These are phyloP conservation scores for Pandemis cinnamomeana DNA, from an alignment of 2,888 invertebrate genomes.

Conservation along the genomic window DNA sequence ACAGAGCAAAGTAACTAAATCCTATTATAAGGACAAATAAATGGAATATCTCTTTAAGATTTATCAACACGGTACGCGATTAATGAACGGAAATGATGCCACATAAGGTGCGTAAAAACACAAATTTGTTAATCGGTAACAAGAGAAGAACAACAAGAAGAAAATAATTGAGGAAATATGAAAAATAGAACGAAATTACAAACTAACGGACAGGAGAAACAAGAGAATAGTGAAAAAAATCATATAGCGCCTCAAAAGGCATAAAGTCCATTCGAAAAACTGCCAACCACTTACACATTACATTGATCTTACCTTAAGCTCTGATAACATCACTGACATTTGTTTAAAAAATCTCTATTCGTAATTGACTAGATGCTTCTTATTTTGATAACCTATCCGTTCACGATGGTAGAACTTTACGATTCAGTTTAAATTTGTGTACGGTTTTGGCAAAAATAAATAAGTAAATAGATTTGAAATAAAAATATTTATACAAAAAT, in stretches of 20 bases:
- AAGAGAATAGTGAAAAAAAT: slow-evolving; percentile 56
- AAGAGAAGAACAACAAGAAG: slow-evolving; percentile 51
- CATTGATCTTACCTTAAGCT: slow-evolving; percentile 79
- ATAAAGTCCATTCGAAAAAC: slow-evolving; percentile 72
- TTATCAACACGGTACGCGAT: slow-evolving; percentile 7
- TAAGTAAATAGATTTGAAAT: slow-evolving; percentile 39
- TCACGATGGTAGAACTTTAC: slow-evolving; percentile 46
- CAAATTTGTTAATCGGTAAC: slow-evolving; percentile 72
- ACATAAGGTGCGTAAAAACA: slow-evolving; percentile 59
- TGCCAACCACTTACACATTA: slow-evolving; percentile 79
- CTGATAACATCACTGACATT: slow-evolving; percentile 82
- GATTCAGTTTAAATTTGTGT: slow-evolving; percentile 19
- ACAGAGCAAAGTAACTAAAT: slow-evolving; percentile 4
- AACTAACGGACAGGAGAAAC: slow-evolving; percentile 59
- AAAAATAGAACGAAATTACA: slow-evolving; percentile 66
- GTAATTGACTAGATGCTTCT: slow-evolving; percentile 70
- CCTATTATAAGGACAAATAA: neutral
- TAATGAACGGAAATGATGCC: slow-evolving; percentile 15
- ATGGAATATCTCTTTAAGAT: neutral
- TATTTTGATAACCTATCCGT: slow-evolving; percentile 52
- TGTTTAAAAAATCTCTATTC: slow-evolving; percentile 53
- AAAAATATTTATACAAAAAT: slow-evolving; percentile 39
- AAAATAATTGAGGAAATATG: slow-evolving; percentile 60
- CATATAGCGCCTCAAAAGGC: slow-evolving; percentile 55
- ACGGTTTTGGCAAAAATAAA: slow-evolving; percentile 33